These are phyloP conservation scores for Epicampocera succincta DNA, from an alignment of 2,888 invertebrate species.

Conservation along the genomic window DNA sequence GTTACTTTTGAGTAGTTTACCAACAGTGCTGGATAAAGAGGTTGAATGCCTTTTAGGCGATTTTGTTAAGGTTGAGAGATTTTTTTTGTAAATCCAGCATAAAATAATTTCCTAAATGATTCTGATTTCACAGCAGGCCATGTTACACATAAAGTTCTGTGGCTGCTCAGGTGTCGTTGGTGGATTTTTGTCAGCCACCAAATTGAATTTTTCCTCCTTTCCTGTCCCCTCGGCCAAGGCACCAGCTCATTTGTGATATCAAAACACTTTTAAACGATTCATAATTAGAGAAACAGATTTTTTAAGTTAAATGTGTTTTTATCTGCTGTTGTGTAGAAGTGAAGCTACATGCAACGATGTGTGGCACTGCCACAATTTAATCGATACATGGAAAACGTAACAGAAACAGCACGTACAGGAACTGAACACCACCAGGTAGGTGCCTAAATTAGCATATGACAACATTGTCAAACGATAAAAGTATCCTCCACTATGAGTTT, in stretches of 20 bases:
- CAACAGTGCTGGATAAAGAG: conserved; percentile 30
- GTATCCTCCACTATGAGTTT: conserved; percentile 49
- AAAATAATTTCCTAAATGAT: conserved; percentile 42
- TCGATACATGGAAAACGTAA: conserved; percentile 55
- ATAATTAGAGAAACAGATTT: conserved; percentile 69
- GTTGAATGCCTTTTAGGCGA: conserved; percentile 39
- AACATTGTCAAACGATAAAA: conserved; percentile 68
- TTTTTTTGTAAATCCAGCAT: conserved; percentile 19
- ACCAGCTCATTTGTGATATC: conserved; percentile 62
- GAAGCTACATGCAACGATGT: conserved; percentile 53
- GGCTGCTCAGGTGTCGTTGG: conserved; percentile 10
- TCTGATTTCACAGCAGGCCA: conserved; percentile 73
- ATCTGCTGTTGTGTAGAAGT: conserved; percentile 18
- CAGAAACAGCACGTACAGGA: conserved; percentile 19
- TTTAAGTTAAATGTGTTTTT: conserved; percentile 6
- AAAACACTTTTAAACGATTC: conserved; percentile 67
- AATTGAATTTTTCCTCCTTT: conserved; percentile 22
- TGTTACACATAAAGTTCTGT: conserved; percentile 57
- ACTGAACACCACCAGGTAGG: conserved; percentile 65
- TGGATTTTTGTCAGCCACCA: conserved; percentile 31
- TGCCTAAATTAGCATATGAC: conserved; percentile 70
- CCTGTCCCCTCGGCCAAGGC: conserved; percentile 1
- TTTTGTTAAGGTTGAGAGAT: conserved; percentile 18
- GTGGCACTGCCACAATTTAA: conserved; percentile 63
- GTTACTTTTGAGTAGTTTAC: conserved; percentile 5